Evolutionary conservation across 1,140 invertebrate species (phyloP).

Genomic region (Rhopalosiphum maidis): DNA sequence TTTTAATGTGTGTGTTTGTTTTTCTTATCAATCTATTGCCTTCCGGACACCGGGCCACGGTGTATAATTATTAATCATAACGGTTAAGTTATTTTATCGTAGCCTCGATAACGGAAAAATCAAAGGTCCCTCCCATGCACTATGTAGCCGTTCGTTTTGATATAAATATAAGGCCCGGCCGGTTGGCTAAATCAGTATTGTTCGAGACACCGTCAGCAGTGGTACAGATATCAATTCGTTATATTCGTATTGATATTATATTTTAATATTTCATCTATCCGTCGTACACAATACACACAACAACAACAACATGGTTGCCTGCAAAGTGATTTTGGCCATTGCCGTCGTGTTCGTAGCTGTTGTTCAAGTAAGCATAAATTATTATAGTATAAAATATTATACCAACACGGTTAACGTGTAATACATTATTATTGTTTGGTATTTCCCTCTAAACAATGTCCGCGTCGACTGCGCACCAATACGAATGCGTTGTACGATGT

Average conservation of each 20-base stretch:
- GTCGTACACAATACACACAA: background rate
- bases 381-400: background rate
- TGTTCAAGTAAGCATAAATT: background rate
- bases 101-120: background rate
- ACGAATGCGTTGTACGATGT: background rate
- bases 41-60: too few relatives aligned
- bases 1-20: background rate
- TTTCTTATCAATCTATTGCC: background rate
- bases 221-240: background rate
- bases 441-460: background rate
- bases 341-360: background rate
- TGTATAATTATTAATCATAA: background rate
- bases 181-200: background rate
- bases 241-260: background rate
- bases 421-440: background rate
- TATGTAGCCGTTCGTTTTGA: background rate
- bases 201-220: background rate
- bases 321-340: conserved; percentile 8
- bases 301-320: background rate
- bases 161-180: background rate
- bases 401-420: background rate
- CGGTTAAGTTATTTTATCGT: background rate
- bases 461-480: too few relatives aligned
- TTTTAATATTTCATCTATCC: background rate
- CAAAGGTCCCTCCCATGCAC: background rate